phyloP scores from a whole-genome alignment of 1,140 invertebrate genomes.

The Lysiphlebus fabarum region DNA sequence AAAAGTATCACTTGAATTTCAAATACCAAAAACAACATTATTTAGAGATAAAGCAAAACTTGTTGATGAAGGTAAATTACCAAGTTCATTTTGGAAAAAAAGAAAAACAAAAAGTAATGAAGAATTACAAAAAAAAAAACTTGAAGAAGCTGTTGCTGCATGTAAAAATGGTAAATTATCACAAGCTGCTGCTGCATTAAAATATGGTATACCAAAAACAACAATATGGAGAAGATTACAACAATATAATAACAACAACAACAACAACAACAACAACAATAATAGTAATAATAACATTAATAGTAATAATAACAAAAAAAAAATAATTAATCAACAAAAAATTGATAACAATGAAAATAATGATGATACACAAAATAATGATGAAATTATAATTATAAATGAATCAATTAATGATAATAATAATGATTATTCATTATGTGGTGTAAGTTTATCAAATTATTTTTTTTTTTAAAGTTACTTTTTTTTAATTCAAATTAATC shows the following conservation, averaged over 20 bases:
- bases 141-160: slow-evolving; percentile 59
- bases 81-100: slow-evolving; percentile 53
- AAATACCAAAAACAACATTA: slow-evolving; percentile 63
- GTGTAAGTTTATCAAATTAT: slow-evolving; percentile 30
- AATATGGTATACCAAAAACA: slow-evolving; percentile 61
- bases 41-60: slow-evolving; percentile 59
- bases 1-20: slow-evolving; percentile 55
- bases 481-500: neutral
- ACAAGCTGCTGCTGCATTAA: slow-evolving; percentile 58
- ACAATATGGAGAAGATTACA: slow-evolving; percentile 61
- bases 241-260: slow-evolving; percentile 36
- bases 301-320: slow-evolving; percentile 1
- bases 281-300: slow-evolving; percentile 12
- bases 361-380: slow-evolving; percentile 5
- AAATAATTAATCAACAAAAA: slow-evolving; percentile 23
- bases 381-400: slow-evolving; percentile 23
- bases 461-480: neutral
- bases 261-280: neutral
- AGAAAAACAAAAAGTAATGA: slow-evolving; percentile 55
- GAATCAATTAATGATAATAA: slow-evolving; percentile 19
- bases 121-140: slow-evolving; percentile 51
- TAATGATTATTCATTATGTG: slow-evolving; percentile 38
- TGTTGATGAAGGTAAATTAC: slow-evolving; percentile 57
- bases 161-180: slow-evolving; percentile 60
- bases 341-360: neutral